Base-by-base conservation (phyloP, 2,888 invertebrate species). In the Diarsia dahlii region DNA sequence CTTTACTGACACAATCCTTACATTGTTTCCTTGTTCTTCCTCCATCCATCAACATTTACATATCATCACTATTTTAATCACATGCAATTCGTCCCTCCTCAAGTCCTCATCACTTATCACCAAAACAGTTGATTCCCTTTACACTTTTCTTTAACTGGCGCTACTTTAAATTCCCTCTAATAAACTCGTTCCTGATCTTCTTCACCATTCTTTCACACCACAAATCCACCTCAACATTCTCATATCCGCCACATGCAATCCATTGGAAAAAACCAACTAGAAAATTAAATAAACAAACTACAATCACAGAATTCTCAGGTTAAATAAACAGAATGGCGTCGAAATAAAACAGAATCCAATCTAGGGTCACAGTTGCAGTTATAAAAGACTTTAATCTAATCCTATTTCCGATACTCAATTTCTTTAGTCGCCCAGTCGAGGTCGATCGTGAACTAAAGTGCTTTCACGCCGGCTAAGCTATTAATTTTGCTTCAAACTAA, bases 361-460 rank as follows among this genome's bases (percentile, higher is more conserved):
- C 86, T 75, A 74, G 84, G 81, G 85, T 86, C 85, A 83, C 88
- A 84, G 84, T 81, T 87, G 85, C 87, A 89, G 88, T 85, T 87
- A 84, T 89, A 89, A 87, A 90, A 88, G 86, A 87, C 84, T 88
- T 75, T 88, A 90, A 89, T 90, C 88, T 89, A 90, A 92, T 91
- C 82, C 91, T 79, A 85, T 89, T 89, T 89, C 90, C 90, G 85
- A 90, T 90, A 90, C 86, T 88, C 89, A 86, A 87, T 90, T 88
- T 88, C 83, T 81, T 87, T 89, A 84, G 88, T 85, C 84, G 84
- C 79, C 67, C 82, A 87, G 82, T 84, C 81, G 87, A 81, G 74
- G 77, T 84, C 84, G 82, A 80, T 80, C 70, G 80, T 66, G 77
- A 80, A 84, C 78, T 80, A 78, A 85, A 87, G 83, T 80, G 87